Evolutionary conservation across 1,140 invertebrate species (phyloP).

Genomic region (Lordiphosa mommai): DNA sequence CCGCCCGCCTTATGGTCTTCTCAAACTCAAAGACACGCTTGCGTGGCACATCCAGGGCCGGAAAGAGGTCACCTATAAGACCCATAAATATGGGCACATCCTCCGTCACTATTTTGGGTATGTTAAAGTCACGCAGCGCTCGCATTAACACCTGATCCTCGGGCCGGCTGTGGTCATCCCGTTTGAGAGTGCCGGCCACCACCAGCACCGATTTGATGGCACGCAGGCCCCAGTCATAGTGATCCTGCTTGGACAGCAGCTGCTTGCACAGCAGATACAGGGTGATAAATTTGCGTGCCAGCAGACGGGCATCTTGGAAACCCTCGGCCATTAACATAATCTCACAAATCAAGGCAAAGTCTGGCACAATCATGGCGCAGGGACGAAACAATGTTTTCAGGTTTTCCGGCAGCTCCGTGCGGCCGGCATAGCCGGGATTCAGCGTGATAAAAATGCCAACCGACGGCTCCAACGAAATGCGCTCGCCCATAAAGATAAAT

Average conservation of each 20-base stretch:
- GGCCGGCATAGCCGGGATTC: constrained; percentile 94
- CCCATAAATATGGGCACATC: constrained; percentile 92
- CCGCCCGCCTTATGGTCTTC: constrained; percentile 85
- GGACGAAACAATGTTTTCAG: constrained; percentile 82
- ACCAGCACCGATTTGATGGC: constrained; percentile 94
- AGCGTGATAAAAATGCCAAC: constrained; percentile 96
- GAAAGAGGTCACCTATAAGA: constrained; percentile 90
- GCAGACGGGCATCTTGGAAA: constrained; percentile 88
- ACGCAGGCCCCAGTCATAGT: constrained; percentile 92
- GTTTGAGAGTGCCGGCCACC: constrained; percentile 86
- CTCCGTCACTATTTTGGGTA: constrained; percentile 92
- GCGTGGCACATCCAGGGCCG: constrained; percentile 89
- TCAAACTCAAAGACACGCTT: constrained; percentile 89
- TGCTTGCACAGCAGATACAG: constrained; percentile 90
- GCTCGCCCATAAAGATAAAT: constrained; percentile 89
- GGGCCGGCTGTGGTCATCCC: constrained; percentile 82
- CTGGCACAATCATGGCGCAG: constrained; percentile 93
- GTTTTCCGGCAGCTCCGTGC: constrained; percentile 73
- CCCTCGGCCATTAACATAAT: constrained; percentile 93
- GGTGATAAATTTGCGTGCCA: constrained; percentile 92
- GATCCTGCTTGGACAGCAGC: constrained; percentile 91
- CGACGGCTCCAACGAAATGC: constrained; percentile 87
- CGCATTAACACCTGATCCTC: constrained; percentile 88
- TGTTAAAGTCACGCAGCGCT: constrained; percentile 91
- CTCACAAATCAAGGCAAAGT: constrained; percentile 92